These are phyloP conservation scores for Calameuta idolon DNA, from an alignment of 2,888 invertebrate genomes.

Conservation along the genomic window DNA sequence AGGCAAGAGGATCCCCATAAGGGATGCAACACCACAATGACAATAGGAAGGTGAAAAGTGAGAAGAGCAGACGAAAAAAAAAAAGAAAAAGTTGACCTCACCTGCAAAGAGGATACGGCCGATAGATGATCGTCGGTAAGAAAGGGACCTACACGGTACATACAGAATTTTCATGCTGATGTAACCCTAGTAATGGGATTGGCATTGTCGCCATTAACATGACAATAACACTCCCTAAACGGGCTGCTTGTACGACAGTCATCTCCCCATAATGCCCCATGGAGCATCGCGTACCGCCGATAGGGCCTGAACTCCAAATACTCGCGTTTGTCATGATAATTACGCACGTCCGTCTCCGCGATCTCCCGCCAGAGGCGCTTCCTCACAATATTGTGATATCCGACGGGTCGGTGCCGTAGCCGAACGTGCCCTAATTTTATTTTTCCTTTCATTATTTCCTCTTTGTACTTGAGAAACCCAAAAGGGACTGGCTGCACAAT, in stretches of 20 bases:
- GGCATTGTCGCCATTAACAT: conserved; percentile 60
- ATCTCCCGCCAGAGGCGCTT: conserved; percentile 42
- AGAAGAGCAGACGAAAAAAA: conserved; percentile 17
- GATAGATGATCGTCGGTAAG: not conserved
- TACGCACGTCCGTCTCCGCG: conserved; percentile 40
- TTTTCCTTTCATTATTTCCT: not conserved
- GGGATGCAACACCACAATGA: not conserved
- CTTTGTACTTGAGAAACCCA: too few species aligned
- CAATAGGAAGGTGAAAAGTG: conserved; percentile 11
- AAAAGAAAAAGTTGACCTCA: conserved; percentile 15
- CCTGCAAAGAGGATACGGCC: conserved; percentile 8
- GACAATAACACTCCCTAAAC: conserved; percentile 56
- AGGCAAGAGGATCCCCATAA: not conserved
- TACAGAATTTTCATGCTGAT: not conserved
- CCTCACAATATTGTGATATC: conserved; percentile 60
- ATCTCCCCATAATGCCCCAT: conserved; percentile 43
- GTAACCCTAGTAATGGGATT: conserved; percentile 58
- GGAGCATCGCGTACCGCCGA: conserved; percentile 51
- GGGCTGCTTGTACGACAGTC: conserved; percentile 45
- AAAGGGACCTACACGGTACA: not conserved
- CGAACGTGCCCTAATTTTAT: not conserved
- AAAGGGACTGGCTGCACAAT: too few species aligned
- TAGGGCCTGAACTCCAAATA: conserved; percentile 53
- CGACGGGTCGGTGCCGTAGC: conserved; percentile 37
- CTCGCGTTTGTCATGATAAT: conserved; percentile 63